Evolutionary conservation across 2,113 vertebrate species (phyloP).

Genomic region (Prolemur simus): DNA sequence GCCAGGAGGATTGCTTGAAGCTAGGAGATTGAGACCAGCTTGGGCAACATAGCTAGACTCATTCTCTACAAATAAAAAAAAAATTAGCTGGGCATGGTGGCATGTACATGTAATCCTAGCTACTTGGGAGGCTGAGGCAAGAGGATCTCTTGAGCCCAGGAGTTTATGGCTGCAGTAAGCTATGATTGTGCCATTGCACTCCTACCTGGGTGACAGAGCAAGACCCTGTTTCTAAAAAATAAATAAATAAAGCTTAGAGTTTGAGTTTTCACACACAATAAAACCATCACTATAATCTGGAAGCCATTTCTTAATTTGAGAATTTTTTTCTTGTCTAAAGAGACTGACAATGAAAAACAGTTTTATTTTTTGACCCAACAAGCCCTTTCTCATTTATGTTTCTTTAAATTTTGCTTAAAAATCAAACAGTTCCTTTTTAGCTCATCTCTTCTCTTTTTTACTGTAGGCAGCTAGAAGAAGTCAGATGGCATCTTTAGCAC

Average conservation of each 20-base stretch:
- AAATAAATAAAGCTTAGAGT: neutral
- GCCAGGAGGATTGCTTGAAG: no score
- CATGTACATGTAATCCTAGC: no score
- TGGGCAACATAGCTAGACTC: no score
- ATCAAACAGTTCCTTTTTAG: neutral
- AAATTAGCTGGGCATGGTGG: no score
- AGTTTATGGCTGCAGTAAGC: no score
- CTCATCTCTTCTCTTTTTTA: neutral
- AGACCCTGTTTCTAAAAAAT: no score
- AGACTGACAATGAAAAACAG: neutral
- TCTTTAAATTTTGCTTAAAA: conserved; percentile 22
- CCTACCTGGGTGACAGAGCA: no score
- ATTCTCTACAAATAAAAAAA: no score
- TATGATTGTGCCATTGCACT: no score
- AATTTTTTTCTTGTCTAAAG: neutral
- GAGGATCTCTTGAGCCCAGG: no score
- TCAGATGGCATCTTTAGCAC: neutral
- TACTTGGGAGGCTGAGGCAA: no score
- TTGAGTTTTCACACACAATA: neutral
- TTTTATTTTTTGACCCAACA: neutral
- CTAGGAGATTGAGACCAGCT: no score
- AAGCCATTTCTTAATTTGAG: conserved; percentile 8
- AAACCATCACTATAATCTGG: neutral
- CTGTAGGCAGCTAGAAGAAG: neutral
- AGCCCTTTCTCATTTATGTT: neutral